Evolutionary conservation across 2,888 invertebrate species (phyloP).

Genomic region (Lithophane ornitopus): DNA sequence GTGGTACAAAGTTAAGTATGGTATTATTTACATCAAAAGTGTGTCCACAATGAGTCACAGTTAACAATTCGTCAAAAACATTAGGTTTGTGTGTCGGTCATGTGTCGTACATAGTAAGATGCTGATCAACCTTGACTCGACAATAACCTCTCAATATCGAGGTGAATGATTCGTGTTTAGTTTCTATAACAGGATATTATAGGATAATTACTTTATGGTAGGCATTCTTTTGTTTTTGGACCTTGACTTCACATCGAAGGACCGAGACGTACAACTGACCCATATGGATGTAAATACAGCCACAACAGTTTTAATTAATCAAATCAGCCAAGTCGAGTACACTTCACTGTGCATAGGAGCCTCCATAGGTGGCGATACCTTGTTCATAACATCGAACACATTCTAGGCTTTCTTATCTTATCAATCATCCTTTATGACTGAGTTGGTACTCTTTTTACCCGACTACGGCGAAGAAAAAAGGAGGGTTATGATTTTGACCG

Average conservation of each 20-base stretch:
- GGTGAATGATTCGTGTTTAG: slow-evolving; percentile 74
- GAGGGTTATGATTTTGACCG: too few species aligned
- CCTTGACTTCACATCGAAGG: slow-evolving; percentile 31
- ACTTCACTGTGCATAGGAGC: neutral
- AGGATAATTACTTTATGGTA: slow-evolving; percentile 48
- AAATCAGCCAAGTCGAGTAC: neutral
- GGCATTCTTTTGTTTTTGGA: slow-evolving; percentile 44
- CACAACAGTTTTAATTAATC: neutral
- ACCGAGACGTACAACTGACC: neutral
- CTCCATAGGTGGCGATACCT: neutral
- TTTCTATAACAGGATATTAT: slow-evolving; percentile 69
- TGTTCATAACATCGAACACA: neutral
- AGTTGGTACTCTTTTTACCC: neutral
- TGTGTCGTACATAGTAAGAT: slow-evolving; percentile 75
- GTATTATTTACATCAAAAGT: slow-evolving; percentile 50
- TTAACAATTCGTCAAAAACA: slow-evolving; percentile 71
- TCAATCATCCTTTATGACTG: neutral
- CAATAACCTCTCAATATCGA: slow-evolving; percentile 70
- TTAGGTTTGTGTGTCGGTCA: slow-evolving; percentile 75
- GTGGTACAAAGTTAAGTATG: slow-evolving; percentile 36
- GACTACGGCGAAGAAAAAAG: too few species aligned
- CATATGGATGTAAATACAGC: neutral
- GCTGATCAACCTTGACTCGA: slow-evolving; percentile 76
- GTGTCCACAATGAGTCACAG: slow-evolving; percentile 56
- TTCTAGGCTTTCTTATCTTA: neutral